Percentiles rank a stretch among this genome's conserved stretches.
phyloP scores from a whole-genome alignment of 2,888 invertebrate species.

The Tetramorium bicarinatum region DNA sequence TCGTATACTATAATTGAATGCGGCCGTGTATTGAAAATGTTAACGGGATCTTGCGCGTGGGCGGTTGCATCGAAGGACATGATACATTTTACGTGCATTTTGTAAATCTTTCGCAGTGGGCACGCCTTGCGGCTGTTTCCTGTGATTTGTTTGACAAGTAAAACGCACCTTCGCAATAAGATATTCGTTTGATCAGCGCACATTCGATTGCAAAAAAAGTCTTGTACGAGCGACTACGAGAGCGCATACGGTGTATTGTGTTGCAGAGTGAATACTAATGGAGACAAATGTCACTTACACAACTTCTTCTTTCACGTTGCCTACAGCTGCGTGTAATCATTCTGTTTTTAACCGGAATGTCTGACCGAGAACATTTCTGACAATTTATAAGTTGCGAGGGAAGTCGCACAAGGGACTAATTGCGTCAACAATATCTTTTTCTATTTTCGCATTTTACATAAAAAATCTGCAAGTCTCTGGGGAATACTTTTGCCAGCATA shows the following conservation, averaged over 20 bases:
- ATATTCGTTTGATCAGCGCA: slow-evolving; percentile 72
- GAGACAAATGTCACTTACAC: slow-evolving; percentile 71
- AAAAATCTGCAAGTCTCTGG: neutral
- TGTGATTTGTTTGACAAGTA: slow-evolving; percentile 63
- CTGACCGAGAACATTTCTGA: slow-evolving; percentile 51
- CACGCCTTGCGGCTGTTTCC: slow-evolving; percentile 50
- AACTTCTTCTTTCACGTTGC: slow-evolving; percentile 54
- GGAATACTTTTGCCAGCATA: neutral
- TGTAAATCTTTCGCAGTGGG: slow-evolving; percentile 32
- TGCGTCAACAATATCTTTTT: neutral
- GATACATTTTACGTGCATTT: slow-evolving; percentile 33
- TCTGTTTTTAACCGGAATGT: slow-evolving; percentile 58
- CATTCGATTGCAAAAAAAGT: slow-evolving; percentile 50
- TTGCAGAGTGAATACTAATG: slow-evolving; percentile 67
- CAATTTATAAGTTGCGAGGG: slow-evolving; percentile 49
- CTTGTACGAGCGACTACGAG: neutral
- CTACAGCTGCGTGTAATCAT: slow-evolving; percentile 57
- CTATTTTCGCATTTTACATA: neutral
- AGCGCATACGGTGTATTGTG: slow-evolving; percentile 12
- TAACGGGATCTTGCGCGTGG: slow-evolving; percentile 16
- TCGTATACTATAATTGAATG: neutral
- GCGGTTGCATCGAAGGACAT: slow-evolving; percentile 13
- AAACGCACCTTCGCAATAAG: slow-evolving; percentile 66
- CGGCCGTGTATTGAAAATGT: neutral
- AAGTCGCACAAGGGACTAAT: neutral